Base-by-base conservation (phyloP, 2,797 vertebrate species). In the Sphenopsis melanotis region DNA sequence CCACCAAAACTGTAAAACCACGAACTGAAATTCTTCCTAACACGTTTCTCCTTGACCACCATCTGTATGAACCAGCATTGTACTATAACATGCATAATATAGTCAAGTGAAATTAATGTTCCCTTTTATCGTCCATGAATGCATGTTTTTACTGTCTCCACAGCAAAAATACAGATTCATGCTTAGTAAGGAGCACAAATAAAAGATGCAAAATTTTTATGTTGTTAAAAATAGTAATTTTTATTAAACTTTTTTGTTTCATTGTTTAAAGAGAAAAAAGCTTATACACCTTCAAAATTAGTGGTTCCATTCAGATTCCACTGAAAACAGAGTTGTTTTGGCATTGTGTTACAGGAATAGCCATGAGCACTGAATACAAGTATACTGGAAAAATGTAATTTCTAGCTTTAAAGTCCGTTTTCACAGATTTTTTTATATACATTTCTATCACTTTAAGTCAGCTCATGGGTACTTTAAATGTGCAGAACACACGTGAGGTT, bases 161-260 rank as follows among this genome's bases (percentile, higher is more conserved):
- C 10, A 65, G 13, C 5, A 77, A 5, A 84, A 74, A 39, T 30
- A 65, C 22, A 69, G n/a, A 74, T 44, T 76, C 17, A 10, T 52
- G 5, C 6, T 65, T 69, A 23, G 5, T 9, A 52, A 66, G 52
- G 17, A 56, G 57, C 17, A 63, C 3, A 59, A 52, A 56, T 47
- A 36, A 61, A 76, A 42, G 0, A 57, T 12, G 39, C 10, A 22
- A 16, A 1, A 4, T 26, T 52, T 63, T 55, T 42, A 2, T 16
- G 6, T 53, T 55, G 55, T 23, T 64, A 46, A 89, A 75, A 50
- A 23, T 2, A 30, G 2, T 6, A 3, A 2, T 15, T 76, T 23
- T 50, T 29, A 42, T 34, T 56, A 41, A 47, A 18, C 1, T 10
- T 19, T 44, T 71, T 53, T 19, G 4, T 39, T 69, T 39, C 41